Evolutionary conservation across 2,888 invertebrate genomes (phyloP).

Genomic region (Drosophila yooni): DNA sequence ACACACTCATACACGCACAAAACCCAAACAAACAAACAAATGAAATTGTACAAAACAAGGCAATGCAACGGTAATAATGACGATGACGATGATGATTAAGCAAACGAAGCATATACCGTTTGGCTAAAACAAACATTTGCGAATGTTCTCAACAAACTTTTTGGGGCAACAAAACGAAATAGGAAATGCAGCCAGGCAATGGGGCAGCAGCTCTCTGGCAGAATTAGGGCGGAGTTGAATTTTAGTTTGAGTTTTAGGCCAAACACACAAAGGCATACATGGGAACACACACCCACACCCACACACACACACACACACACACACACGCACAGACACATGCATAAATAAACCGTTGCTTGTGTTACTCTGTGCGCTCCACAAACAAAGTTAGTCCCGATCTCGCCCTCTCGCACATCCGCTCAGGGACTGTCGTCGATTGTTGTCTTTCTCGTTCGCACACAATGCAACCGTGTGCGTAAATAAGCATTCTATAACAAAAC

Average conservation of each 20-base stretch:
- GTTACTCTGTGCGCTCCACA: slow-evolving; percentile 39
- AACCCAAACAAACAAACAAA: slow-evolving; percentile 46
- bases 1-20: slow-evolving; percentile 26
- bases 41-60: slow-evolving; percentile 57
- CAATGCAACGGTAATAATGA: slow-evolving; percentile 48
- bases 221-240: slow-evolving; percentile 3
- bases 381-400: slow-evolving; percentile 46
- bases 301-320: slow-evolving; percentile 11
- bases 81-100: slow-evolving; percentile 49
- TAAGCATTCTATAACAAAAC: slow-evolving; percentile 71
- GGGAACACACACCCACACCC: slow-evolving; percentile 14
- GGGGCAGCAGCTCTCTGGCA: slow-evolving; percentile 23
- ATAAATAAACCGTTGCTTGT: slow-evolving; percentile 14
- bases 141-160: slow-evolving; percentile 80
- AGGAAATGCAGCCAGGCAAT: slow-evolving; percentile 55
- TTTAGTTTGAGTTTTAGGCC: slow-evolving; percentile 63
- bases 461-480: slow-evolving; percentile 73
- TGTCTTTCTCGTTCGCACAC: slow-evolving; percentile 25
- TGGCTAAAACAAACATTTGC: slow-evolving; percentile 81
- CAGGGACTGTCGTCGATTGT: slow-evolving; percentile 25
- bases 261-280: slow-evolving; percentile 72
- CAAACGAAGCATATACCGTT: slow-evolving; percentile 77
- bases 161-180: slow-evolving; percentile 57
- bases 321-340: slow-evolving; percentile 1
- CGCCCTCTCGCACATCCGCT: slow-evolving; percentile 1